These are phyloP conservation scores for Belgica antarctica DNA, from an alignment of 2,888 invertebrate species.

Conservation along the genomic window DNA sequence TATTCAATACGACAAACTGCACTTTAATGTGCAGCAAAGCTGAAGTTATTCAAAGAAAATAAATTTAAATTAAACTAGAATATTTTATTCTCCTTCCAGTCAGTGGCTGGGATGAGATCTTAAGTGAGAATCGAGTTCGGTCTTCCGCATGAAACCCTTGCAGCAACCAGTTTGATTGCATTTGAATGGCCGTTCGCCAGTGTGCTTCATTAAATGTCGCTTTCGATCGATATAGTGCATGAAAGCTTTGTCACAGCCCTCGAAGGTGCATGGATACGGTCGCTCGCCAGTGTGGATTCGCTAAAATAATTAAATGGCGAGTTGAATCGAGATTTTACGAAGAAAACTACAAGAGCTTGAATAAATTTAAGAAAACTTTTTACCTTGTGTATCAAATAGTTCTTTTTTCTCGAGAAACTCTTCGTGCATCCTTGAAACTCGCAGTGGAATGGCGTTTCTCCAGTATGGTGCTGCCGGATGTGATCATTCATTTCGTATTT, in stretches of 20 bases:
- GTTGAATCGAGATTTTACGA: no score
- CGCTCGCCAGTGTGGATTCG: conserved; percentile 7
- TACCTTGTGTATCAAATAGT: background rate
- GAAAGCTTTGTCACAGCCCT: background rate
- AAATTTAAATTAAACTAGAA: no score
- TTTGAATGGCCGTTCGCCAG: background rate
- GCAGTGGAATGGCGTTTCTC: background rate
- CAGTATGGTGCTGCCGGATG: background rate
- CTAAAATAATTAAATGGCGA: no score
- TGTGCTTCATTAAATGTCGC: conserved; percentile 8
- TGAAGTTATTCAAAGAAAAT: no score
- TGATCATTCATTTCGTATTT: conserved; percentile 13
- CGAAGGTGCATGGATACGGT: background rate
- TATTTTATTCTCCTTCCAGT: no score
- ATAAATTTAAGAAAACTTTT: no score
- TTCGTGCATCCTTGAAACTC: background rate
- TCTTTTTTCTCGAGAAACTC: conserved; percentile 6
- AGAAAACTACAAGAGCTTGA: no score
- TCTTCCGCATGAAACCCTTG: background rate
- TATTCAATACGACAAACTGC: background rate
- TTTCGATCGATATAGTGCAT: conserved; percentile 5
- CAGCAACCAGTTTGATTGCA: background rate
- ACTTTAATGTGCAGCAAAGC: no score
- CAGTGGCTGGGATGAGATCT: background rate
- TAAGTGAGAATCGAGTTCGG: background rate